These are phyloP conservation scores for Fregata magnificens DNA, from an alignment of 2,113 vertebrate genomes.

Conservation along the genomic window DNA sequence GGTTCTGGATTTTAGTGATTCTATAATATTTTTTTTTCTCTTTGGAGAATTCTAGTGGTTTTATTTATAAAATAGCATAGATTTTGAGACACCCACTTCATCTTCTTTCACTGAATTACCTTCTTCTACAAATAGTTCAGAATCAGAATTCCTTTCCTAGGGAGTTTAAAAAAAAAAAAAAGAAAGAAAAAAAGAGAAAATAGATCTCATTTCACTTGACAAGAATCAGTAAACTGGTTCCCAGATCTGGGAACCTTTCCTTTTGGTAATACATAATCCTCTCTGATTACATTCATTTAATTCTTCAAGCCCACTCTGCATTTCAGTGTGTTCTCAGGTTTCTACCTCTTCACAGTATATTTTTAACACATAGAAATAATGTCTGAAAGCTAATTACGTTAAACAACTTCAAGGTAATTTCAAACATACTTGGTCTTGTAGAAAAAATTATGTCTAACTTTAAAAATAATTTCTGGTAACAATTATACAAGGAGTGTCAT, in stretches of 20 bases:
- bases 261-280: constrained; percentile 54
- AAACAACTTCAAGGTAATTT: constrained; percentile 23
- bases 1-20: neutral
- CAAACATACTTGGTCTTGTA: neutral
- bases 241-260: constrained; percentile 35
- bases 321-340: constrained; percentile 42
- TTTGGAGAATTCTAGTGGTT: neutral
- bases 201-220: constrained; percentile 45
- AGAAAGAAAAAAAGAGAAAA: neutral
- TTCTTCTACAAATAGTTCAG: neutral
- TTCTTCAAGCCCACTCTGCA: constrained; percentile 12
- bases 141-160: neutral
- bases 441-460: neutral
- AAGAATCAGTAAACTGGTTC: constrained; percentile 58
- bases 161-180: neutral
- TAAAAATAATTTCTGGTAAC: neutral
- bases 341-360: constrained; percentile 10
- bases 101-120: neutral
- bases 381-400: constrained; percentile 12
- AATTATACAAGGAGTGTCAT: neutral
- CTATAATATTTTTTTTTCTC: neutral
- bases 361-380: constrained; percentile 32
- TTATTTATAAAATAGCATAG: neutral
- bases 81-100: neutral
- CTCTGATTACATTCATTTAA: constrained; percentile 50